Base-by-base conservation (phyloP, 2,797 vertebrate species). In the Sparus aurata region DNA sequence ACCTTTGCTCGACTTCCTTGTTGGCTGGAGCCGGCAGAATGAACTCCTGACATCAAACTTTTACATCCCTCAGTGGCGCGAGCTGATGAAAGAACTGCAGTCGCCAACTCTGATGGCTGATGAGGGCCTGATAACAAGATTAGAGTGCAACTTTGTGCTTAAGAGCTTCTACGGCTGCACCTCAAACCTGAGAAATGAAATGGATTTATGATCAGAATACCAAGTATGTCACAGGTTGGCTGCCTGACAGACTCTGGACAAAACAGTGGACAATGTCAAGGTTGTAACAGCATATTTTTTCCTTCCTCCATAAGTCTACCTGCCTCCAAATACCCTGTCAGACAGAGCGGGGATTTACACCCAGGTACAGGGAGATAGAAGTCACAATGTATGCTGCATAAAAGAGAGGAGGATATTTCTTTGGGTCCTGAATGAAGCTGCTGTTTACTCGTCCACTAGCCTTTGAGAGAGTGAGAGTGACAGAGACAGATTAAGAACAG, bases 331-430 rank as follows among this genome's bases (percentile, higher is more conserved):
- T 62, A 75, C 73, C 59, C 66, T 46, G 55, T 83, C 77, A 27
- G 30, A 80, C 71, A 87, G 60, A 73, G 67, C 69, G 54, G 62
- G 77, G 85, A 79, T 86, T 90, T 71, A 86, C 78, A 77, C 79
- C 57, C 66, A 84, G 85, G 80, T 82, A 69, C 63, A 68, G 46
- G 73, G 61, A 75, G 72, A 73, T 77, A 77, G 77, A 65, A 50
- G 54, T 62, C 66, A 64, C 22, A 45, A 25, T 70, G 83, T 75
- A 69, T 43, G 79, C 70, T 63, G 86, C 73, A 80, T 68, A 57
- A 73, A 84, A 83, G 50, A 83, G 46, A 64, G 27, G 71, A 38
- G 50, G 59, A 57, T 72, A 12, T 73, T 85, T 86, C 72, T 85
- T 64, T 47, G 12, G 45, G 75, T 67, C 66, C 75, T 78, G 79